Conservation (phyloP, 2,888 invertebrate species). For the Lasioglossum lativentre region DNA sequence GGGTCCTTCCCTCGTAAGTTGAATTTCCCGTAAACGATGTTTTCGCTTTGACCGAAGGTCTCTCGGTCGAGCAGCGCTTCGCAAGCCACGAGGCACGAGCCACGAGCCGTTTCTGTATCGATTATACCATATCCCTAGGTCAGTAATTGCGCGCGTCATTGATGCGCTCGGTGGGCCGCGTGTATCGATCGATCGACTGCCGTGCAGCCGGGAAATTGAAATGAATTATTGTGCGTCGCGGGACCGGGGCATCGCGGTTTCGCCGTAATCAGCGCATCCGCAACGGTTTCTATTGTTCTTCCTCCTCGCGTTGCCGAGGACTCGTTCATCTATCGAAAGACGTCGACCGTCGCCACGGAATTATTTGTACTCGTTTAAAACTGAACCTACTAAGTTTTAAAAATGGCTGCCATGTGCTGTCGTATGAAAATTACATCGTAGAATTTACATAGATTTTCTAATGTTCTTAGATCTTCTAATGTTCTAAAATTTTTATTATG, state of each 20-base stretch:
- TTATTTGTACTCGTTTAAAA: no score
- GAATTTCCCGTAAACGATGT: constrained; percentile 28
- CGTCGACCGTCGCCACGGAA: not conserved
- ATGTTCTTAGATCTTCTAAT: no score
- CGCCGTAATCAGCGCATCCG: constrained; percentile 2
- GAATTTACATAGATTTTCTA: no score
- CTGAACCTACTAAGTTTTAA: no score
- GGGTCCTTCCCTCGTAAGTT: not conserved
- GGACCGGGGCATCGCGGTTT: not conserved
- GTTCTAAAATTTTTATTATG: no score
- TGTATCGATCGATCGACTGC: constrained; percentile 33
- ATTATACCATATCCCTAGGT: constrained; percentile 41
- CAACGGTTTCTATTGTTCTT: not conserved
- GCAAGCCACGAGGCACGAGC: not conserved
- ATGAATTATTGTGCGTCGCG: constrained; percentile 52
- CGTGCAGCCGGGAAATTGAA: constrained; percentile 39
- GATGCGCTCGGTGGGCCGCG: constrained; percentile 26
- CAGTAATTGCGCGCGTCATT: constrained; percentile 44
- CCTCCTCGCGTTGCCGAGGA: not conserved
- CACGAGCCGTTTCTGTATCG: constrained; percentile 40
- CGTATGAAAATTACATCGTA: no score
- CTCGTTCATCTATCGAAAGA: not conserved
- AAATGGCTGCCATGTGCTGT: no score
- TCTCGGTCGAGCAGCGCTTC: constrained; percentile 6
- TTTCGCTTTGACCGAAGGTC: constrained; percentile 42